These are phyloP conservation scores for Leptodirus hochenwartii DNA, from an alignment of 2,888 invertebrate genomes.

Conservation along the genomic window DNA sequence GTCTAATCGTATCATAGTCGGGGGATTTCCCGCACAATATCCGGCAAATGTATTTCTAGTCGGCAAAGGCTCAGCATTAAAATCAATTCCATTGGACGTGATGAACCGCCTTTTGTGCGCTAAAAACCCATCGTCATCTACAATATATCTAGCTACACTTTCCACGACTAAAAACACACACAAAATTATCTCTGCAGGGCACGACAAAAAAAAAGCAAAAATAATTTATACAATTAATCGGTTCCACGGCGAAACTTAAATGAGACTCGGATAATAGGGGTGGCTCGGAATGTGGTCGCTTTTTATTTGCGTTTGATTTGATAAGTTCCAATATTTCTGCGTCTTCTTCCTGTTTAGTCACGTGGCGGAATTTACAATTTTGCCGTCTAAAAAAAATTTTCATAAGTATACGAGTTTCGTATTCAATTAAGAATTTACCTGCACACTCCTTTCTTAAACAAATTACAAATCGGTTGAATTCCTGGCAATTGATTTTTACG, in stretches of 20 bases:
- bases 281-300: no score
- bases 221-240: no score
- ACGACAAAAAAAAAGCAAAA: no score
- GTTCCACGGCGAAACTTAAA: no score
- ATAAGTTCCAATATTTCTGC: slow-evolving; percentile 24
- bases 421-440: slow-evolving; percentile 18
- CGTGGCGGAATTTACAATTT: slow-evolving; percentile 25
- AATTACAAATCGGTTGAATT: slow-evolving; percentile 29
- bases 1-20: slow-evolving; percentile 22
- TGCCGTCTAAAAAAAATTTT: background rate
- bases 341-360: slow-evolving; percentile 25
- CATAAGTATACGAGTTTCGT: slow-evolving; percentile 3
- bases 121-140: no score
- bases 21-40: slow-evolving; percentile 25
- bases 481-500: slow-evolving; percentile 27
- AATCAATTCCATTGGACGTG: no score
- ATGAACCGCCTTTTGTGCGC: no score
- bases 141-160: no score
- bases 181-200: no score
- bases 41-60: slow-evolving; percentile 20
- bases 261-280: no score
- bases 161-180: no score
- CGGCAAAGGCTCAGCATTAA: no score
- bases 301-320: slow-evolving; percentile 13
- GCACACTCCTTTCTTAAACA: slow-evolving; percentile 31